These are phyloP conservation scores for Orchestes rusci DNA, from an alignment of 2,888 invertebrate genomes.

Conservation along the genomic window DNA sequence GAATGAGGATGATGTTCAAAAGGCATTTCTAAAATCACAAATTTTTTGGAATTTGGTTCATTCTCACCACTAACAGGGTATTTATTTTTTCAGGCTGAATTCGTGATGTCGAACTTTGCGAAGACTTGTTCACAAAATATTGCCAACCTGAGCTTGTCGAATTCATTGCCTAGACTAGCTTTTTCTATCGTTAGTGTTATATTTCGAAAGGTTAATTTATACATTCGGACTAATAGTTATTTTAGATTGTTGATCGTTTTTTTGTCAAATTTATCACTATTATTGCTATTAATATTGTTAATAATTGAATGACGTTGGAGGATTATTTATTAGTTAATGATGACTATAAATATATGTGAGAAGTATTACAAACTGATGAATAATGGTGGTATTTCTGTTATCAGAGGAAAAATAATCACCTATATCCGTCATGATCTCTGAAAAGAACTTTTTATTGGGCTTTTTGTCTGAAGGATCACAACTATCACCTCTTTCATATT, in stretches of 20 bases:
- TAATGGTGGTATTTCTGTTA: too few relatives aligned
- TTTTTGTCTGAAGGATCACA: not conserved
- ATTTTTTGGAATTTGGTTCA: too few relatives aligned
- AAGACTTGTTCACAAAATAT: not conserved
- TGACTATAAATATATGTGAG: not conserved
- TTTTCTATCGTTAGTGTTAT: slow-evolving; percentile 16
- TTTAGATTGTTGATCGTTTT: slow-evolving; percentile 29
- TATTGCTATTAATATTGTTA: slow-evolving; percentile 32
- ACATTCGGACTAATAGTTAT: slow-evolving; percentile 18
- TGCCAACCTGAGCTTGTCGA: not conserved
- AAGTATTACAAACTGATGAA: too few relatives aligned
- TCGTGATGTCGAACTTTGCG: slow-evolving; percentile 30
- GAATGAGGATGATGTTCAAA: too few relatives aligned
- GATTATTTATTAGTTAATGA: not conserved
- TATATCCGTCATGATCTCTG: too few relatives aligned
- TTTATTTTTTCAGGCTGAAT: slow-evolving; percentile 34
- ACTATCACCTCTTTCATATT: too few relatives aligned
- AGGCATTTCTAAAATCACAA: too few relatives aligned
- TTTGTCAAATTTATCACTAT: slow-evolving; percentile 36
- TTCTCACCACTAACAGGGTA: not conserved
- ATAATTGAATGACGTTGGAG: slow-evolving; percentile 21
- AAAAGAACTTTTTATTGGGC: too few relatives aligned
- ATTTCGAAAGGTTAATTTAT: slow-evolving; percentile 16
- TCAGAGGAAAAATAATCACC: too few relatives aligned
- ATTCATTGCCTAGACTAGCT: slow-evolving; percentile 4